Percentiles rank a stretch among this genome's conserved stretches.
phyloP scores from a whole-genome alignment of 2,888 invertebrate species.

The Achlya flavicornis region DNA sequence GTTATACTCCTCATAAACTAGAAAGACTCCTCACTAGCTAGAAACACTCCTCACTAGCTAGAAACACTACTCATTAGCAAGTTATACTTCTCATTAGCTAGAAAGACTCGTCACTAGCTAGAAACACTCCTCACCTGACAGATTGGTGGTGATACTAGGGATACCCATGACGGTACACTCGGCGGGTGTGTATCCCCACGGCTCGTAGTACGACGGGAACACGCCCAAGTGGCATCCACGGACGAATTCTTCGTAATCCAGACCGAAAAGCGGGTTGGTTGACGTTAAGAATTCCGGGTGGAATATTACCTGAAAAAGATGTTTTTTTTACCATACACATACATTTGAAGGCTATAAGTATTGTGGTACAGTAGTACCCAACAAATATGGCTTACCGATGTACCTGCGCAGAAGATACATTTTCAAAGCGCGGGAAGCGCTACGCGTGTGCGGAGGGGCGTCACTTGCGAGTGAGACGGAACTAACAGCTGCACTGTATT shows the following conservation, averaged over 20 bases:
- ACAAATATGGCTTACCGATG: too few species aligned
- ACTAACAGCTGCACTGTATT: too few species aligned
- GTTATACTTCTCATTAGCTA: not conserved
- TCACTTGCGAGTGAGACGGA: too few species aligned
- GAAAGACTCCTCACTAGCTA: not conserved
- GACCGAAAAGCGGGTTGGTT: slow-evolving; percentile 97
- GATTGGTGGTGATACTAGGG: slow-evolving; percentile 98
- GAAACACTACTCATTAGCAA: too few species aligned
- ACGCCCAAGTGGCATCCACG: slow-evolving; percentile 99
- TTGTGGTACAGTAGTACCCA: too few species aligned
- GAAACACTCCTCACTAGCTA: not conserved
- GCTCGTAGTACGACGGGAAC: slow-evolving; percentile 99
- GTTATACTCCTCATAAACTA: too few species aligned
- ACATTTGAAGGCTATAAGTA: too few species aligned
- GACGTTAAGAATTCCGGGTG: slow-evolving; percentile 99
- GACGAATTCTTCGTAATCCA: slow-evolving; percentile 99
- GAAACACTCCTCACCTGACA: slow-evolving; percentile 86
- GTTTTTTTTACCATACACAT: too few species aligned
- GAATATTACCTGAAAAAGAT: slow-evolving; percentile 91
- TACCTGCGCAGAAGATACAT: too few species aligned
- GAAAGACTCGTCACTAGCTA: not conserved
- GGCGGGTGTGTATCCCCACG: slow-evolving; percentile 99
- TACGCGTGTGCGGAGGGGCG: too few species aligned
- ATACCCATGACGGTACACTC: slow-evolving; percentile 99
- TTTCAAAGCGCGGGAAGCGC: too few species aligned